A percentile compares a stretch with the other conserved stretches of the same genome.
Conservation (phyloP, 2,113 vertebrate genomes). For the Tonatia bakeri region DNA sequence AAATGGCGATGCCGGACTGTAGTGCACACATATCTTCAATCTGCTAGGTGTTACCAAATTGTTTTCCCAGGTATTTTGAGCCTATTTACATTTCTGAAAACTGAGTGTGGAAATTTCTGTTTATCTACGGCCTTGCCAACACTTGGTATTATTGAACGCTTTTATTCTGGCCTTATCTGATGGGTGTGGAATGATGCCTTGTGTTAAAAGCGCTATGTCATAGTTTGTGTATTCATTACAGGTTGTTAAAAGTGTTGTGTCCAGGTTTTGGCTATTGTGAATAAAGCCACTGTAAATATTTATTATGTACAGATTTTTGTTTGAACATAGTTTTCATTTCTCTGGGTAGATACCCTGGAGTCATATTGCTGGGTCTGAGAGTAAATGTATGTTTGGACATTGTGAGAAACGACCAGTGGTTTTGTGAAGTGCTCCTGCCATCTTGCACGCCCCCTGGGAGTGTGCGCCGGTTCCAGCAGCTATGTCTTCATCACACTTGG, state of each 20-base stretch:
- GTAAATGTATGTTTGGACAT: neutral
- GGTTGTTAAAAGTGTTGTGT: neutral
- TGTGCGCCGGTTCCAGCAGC: neutral
- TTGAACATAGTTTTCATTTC: neutral
- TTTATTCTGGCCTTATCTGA: neutral
- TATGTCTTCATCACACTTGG: neutral
- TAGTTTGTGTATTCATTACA: neutral
- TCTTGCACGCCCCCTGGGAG: neutral
- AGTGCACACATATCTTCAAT: neutral
- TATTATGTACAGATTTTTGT: neutral
- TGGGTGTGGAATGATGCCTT: neutral
- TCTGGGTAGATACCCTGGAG: neutral
- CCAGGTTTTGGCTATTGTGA: neutral
- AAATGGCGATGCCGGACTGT: neutral
- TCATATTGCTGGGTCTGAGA: neutral
- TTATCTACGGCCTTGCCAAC: neutral
- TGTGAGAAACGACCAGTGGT: neutral
- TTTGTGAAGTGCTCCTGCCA: neutral
- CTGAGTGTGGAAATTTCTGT: neutral
- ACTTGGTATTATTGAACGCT: neutral
- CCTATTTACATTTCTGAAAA: neutral
- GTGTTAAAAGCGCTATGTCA: neutral
- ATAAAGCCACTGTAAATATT: neutral
- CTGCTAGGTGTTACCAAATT: neutral
- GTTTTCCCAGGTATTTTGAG: neutral